Base-by-base conservation (phyloP, 2,888 invertebrate genomes). In the Steinernema scapterisci region DNA sequence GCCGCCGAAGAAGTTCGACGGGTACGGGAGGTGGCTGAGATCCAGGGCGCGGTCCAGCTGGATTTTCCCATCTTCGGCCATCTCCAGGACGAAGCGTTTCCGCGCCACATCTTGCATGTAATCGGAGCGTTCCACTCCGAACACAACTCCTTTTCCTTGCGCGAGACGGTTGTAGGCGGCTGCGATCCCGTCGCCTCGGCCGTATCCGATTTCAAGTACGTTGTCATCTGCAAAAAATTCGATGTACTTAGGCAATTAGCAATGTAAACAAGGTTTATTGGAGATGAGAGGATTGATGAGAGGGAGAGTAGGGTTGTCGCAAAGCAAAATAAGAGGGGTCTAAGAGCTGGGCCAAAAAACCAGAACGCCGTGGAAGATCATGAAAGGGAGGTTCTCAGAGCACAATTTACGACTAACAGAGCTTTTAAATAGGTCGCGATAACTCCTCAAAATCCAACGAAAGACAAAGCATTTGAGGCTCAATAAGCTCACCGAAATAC, bases 201-300 rank as follows among this genome's bases (percentile, higher is more conserved):
- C 86, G 71, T 81, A 85, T n/a, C 86, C 86, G n/a, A 85, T 73
- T 71, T 85, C 86, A 11, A 85, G 78, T n/a, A 84, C 52, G 16
- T 82, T 81, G 63, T 81, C 76, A 54, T 82, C 84, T 85, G 54
- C 76, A 82, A 48, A 45, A 21, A 38, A 38, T 9, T 3, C 38
- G 9, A 38, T 38, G 38, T 38, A 9, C 38, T 38, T 38, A 6
- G 38, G 38, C 38, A 38, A 72, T 23, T 21, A 46, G 23, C 31
- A 23, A 51, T 13, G 23, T 11, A 63, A 72, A 44, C 31, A 31
- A n/a, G 45, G 5, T 70, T 1, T 38, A 38, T 38, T 38, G 38
- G 9, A 38, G 19, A 70, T 71, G 45, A 23, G 71, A 43, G 16
- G 48, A 19, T 38, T 7, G 13, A 13, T 71, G 25, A 23, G n/a